Percentiles rank a stretch among this genome's conserved stretches.
phyloP scores from a whole-genome alignment of 2,113 vertebrate species.

The Gadus chalcogrammus region DNA sequence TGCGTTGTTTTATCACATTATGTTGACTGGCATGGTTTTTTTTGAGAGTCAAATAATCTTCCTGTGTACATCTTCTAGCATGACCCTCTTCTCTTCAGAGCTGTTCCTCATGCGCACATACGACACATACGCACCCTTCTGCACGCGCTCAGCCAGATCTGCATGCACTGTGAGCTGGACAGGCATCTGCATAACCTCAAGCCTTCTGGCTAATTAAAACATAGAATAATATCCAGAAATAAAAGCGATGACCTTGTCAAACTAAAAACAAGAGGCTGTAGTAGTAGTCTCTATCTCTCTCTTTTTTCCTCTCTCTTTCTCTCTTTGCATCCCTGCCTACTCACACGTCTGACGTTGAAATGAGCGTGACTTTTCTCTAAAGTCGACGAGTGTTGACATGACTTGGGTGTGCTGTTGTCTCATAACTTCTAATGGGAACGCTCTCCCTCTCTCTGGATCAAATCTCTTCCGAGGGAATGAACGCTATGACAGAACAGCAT shows the following conservation, averaged over 20 bases:
- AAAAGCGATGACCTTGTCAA: too few species aligned
- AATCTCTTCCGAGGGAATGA: constrained; percentile 22
- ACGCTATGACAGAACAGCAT: constrained; percentile 76
- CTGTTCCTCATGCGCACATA: constrained; percentile 89
- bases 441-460: constrained; percentile 20
- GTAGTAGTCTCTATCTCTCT: background rate
- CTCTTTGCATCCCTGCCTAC: constrained; percentile 58
- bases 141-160: constrained; percentile 68
- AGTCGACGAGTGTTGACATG: constrained; percentile 50
- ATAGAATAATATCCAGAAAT: background rate
- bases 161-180: constrained; percentile 82
- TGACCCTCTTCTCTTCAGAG: constrained; percentile 92
- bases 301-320: background rate
- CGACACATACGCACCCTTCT: constrained; percentile 53
- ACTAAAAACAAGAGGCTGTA: background rate
- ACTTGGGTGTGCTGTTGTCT: constrained; percentile 71
- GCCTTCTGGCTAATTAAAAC: constrained; percentile 15
- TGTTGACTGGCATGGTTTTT: constrained; percentile 99
- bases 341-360: constrained; percentile 63
- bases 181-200: constrained; percentile 55
- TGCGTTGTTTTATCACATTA: constrained; percentile 99
- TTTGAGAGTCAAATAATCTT: constrained; percentile 99
- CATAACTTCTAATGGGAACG: constrained; percentile 49
- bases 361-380: constrained; percentile 6
- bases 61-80: constrained; percentile 99